Base-by-base conservation (phyloP, 2,888 invertebrate species). In the Thyatira batis region DNA sequence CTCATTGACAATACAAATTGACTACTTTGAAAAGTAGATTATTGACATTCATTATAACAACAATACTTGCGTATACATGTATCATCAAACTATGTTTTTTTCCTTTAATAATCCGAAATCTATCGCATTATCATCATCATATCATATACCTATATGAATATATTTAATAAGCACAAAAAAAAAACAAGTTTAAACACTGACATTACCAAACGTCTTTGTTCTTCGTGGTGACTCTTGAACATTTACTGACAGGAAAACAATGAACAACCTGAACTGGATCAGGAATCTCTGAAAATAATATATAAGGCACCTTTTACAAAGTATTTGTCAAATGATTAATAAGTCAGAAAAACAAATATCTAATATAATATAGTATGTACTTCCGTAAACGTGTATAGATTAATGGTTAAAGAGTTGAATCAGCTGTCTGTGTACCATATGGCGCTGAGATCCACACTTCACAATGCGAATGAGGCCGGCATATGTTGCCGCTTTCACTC, bases 401-500 rank as follows among this genome's bases (percentile, higher is more conserved):
- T 48, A 3, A 5, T 27, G 23, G 10, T 48, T 20, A 69, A 71
- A 67, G 76, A 77, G 72, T 84, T 80, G 79, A 79, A 86, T 88
- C 85, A 89, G 86, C 86, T 89, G 87, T 81, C 76, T 70, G 70
- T 65, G 77, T 76, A 80, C 84, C 91, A 92, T 90, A 91, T 91
- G 91, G 91, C 84, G 81, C 70, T 76, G 81, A 83, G 84, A 82
- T 87, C 82, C 82, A 83, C 87, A 84, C 83, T 85, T 85, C 79
- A 84, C 85, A 85, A 83, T 84, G 77, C 80, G 85, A 91, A 88
- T 86, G 89, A 87, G 91, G 88, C 80, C 87, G 80, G 78, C 90
- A 87, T 88, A 88, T 91, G 89, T 84, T 83, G 76, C 84, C 84
- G 89, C 91, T 91, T 91, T 92, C 90, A 89, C 91, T 91, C 86